phyloP scores from a whole-genome alignment of 2,888 invertebrate genomes.

The Anagyrus pseudococci region DNA sequence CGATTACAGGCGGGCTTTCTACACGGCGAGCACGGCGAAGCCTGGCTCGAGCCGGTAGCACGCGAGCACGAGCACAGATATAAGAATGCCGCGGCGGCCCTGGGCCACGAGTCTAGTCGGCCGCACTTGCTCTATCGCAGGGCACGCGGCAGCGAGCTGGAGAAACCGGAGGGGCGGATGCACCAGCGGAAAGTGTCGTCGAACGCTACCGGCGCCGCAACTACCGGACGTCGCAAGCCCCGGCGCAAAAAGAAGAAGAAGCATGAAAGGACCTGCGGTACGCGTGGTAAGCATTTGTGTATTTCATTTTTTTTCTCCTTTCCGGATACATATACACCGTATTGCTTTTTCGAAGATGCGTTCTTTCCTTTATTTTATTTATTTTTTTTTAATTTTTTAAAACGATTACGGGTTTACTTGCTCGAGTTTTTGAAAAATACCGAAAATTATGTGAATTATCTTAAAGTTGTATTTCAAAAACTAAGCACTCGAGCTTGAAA shows the following conservation, averaged over 20 bases:
- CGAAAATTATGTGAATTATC: background rate
- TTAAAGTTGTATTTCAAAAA: background rate
- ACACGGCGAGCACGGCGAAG: conserved; percentile 54
- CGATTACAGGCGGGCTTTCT: conserved; percentile 54
- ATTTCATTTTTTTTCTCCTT: too few relatives aligned
- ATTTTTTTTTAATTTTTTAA: too few relatives aligned
- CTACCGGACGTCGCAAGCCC: conserved; percentile 41
- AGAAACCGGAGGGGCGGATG: background rate
- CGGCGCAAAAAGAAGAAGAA: conserved; percentile 62
- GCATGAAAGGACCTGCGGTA: conserved; percentile 63
- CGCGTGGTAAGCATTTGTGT: conserved; percentile 58
- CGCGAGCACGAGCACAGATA: conserved; percentile 22
- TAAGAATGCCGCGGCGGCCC: background rate
- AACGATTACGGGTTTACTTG: too few relatives aligned
- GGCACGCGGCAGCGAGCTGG: conserved; percentile 7
- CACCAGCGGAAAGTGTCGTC: conserved; percentile 17
- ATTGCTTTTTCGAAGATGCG: too few relatives aligned
- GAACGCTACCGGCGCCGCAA: conserved; percentile 35
- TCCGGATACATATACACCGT: too few relatives aligned
- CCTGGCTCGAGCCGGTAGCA: conserved; percentile 59
- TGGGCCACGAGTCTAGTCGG: background rate
- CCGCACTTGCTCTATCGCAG: conserved; percentile 33
- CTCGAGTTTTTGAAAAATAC: background rate
- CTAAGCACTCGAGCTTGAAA: too few relatives aligned
- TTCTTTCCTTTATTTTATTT: too few relatives aligned